Percentiles rank a stretch among this genome's conserved stretches.
These are phyloP conservation scores for Peromyscus polionotus DNA, from an alignment of 2,113 vertebrate species.

Conservation along the genomic window DNA sequence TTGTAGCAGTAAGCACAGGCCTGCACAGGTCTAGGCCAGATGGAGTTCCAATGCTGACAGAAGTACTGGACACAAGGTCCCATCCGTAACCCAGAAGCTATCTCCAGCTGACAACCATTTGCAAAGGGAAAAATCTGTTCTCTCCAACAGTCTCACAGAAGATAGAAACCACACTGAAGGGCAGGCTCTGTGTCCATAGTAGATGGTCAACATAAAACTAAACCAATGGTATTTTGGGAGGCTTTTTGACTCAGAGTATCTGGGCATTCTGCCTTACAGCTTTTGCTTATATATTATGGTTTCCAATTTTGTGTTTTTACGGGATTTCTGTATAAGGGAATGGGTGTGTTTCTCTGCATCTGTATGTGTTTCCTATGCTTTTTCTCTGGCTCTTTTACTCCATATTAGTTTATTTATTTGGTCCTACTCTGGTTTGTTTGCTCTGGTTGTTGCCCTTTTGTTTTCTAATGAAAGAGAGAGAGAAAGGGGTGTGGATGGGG, in stretches of 20 bases:
- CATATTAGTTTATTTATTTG: background rate
- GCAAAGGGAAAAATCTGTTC: background rate
- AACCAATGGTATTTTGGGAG: background rate
- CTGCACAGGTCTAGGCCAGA: background rate
- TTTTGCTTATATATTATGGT: background rate
- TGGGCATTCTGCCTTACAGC: background rate
- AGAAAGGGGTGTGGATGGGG: no score
- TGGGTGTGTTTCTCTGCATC: background rate
- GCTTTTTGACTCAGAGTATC: background rate
- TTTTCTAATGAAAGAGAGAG: background rate
- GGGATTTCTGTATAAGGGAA: background rate
- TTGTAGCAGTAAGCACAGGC: background rate
- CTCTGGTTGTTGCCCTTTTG: background rate
- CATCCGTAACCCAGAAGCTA: background rate
- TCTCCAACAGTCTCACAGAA: background rate
- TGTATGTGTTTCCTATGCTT: background rate
- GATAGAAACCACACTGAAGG: background rate
- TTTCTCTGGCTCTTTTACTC: background rate
- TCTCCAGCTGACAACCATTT: background rate
- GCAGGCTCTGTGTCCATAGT: background rate
- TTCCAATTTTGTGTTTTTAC: background rate
- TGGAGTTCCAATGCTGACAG: background rate
- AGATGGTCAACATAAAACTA: background rate
- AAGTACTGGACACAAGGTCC: background rate
- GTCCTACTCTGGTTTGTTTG: background rate